Evolutionary conservation across 2,888 invertebrate species (phyloP).

Genomic region (Onthophagus sagittarius): DNA sequence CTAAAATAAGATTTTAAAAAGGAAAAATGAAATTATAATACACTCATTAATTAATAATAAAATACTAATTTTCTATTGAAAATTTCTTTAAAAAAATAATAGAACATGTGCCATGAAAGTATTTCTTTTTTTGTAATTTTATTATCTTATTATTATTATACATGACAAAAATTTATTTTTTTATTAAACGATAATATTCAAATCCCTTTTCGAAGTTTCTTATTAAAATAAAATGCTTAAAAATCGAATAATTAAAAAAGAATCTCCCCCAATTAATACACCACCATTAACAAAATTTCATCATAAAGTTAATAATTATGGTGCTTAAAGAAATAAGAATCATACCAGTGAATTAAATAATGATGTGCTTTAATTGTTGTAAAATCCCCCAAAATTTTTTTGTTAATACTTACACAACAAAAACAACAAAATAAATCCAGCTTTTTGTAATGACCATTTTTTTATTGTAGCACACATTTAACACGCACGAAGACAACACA

Average conservation of each 20-base stretch:
- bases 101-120: slow-evolving; percentile 39
- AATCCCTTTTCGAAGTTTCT: not conserved
- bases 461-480: not conserved
- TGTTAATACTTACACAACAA: too few species aligned
- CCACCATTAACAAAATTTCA: not conserved
- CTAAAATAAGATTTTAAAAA: slow-evolving; percentile 16
- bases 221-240: too few species aligned
- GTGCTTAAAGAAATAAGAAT: not conserved
- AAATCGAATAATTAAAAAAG: not conserved
- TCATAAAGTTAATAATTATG: too few species aligned
- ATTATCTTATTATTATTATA: not conserved
- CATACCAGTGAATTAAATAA: not conserved
- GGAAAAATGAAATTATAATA: not conserved
- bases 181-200: too few species aligned
- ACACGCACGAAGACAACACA: not conserved
- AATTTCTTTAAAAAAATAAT: not conserved
- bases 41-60: not conserved
- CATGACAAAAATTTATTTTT: slow-evolving; percentile 21
- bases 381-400: too few species aligned
- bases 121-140: slow-evolving; percentile 25
- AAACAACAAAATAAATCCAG: not conserved
- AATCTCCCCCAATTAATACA: not conserved
- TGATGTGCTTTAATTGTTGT: not conserved
- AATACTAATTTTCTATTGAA: too few species aligned
- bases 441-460: not conserved